phyloP scores from a whole-genome alignment of 2,113 vertebrate species.

The Triplophysa tibetana region DNA sequence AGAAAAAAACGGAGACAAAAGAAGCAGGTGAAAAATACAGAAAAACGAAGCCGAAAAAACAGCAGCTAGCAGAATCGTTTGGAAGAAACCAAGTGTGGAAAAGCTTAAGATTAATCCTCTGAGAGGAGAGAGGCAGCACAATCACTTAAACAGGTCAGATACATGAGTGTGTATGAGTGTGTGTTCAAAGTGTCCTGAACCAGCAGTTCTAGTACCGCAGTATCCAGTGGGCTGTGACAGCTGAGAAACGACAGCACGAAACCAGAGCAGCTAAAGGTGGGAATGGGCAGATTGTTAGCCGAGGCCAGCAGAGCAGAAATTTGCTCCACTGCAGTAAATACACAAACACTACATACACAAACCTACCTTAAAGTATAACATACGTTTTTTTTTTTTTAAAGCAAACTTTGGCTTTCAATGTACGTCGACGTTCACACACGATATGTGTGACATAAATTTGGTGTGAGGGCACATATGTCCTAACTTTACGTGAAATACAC shows the following conservation, averaged over 20 bases:
- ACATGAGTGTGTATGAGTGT: slow-evolving; percentile 32
- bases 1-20: background rate
- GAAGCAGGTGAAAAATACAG: background rate
- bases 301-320: background rate
- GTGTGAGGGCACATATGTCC: too few species aligned
- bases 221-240: slow-evolving; percentile 43
- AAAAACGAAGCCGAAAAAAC: slow-evolving; percentile 25
- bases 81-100: slow-evolving; percentile 12
- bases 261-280: slow-evolving; percentile 2
- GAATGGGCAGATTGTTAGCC: background rate
- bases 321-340: slow-evolving; percentile 24
- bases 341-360: slow-evolving; percentile 1
- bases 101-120: slow-evolving; percentile 42
- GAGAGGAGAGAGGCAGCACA: slow-evolving; percentile 24
- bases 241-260: slow-evolving; percentile 22
- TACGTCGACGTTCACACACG: too few species aligned
- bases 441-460: too few species aligned
- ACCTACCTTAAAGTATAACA: background rate
- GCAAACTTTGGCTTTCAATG: too few species aligned
- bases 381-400: background rate
- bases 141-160: background rate
- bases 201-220: slow-evolving; percentile 41
- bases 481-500: too few species aligned
- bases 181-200: slow-evolving; percentile 38
- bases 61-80: slow-evolving; percentile 38